Base-by-base conservation (phyloP, 2,113 vertebrate species). In the Sapajus apella region DNA sequence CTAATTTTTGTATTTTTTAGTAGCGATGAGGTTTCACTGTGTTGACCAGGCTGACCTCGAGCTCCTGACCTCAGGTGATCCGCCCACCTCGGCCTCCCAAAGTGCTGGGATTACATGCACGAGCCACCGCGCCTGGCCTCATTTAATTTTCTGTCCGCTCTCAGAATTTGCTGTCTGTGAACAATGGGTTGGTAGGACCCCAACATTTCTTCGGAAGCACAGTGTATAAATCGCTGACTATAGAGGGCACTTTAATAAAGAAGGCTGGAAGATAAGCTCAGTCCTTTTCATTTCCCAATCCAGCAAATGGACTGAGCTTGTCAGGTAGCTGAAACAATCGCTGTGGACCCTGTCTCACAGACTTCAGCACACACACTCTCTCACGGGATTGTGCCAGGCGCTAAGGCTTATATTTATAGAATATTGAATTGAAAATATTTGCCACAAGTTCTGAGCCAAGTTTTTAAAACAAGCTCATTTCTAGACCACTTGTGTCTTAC, bases 341-440 rank as follows among this genome's bases (percentile, higher is more conserved):
- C 80, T 5, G 0, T 27, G 56, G 37, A 72, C 6, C 37, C 80
- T 76, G 0, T 91, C 72, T 73, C 0, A 61, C 0, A 79, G 87
- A 32, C 70, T 23, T 87, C 18, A 45, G 40, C 17, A 84, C 20
- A 66, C 32, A 32, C 1, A 13, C 20, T 75, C 27, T 87, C 21
- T 47, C 66, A 16, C 14, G 40, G 10, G 21, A 61, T 7, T 58
- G 58, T 32, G n/a, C 86, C 27, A 40, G 43, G 82, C 50, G 50
- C 66, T 76, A 56, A 72, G 45, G 25, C 91, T 66, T 45, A 21
- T n/a, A 55, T n/a, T 83, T 76, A 83, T 21, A 68, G 47, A 17
- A 17, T 6, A 47, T 40, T 79, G 61, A 97, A 52, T 91, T 86
- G 58, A 58, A 97, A 75, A n/a, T 37, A 58, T 70, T 93, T 95